These are phyloP conservation scores for Crotalus tigris DNA, from an alignment of 2,113 vertebrate genomes.

Conservation along the genomic window DNA sequence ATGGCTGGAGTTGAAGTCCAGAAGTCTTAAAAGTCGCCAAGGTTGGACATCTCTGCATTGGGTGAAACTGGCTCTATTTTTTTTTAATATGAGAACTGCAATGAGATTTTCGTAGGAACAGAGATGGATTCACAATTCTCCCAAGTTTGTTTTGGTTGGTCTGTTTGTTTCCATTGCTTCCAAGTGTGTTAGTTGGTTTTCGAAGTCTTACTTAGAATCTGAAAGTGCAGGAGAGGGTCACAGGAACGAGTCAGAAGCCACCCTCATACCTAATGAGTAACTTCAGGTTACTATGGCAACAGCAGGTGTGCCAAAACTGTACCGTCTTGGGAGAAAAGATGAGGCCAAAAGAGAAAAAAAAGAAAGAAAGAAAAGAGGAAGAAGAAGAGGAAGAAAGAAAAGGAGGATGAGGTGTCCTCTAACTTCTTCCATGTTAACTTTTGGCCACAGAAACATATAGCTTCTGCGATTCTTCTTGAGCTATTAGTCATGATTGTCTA, in stretches of 20 bases:
- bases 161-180: not conserved
- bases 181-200: not conserved
- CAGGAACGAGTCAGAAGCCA: not conserved
- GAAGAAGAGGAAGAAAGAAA: not conserved
- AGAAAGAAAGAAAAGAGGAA: no score
- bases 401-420: not conserved
- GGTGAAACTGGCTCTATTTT: no score
- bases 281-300: slow-evolving; percentile 10
- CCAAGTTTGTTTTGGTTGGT: not conserved
- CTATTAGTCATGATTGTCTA: not conserved
- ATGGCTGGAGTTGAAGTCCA: no score
- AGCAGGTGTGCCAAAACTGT: slow-evolving; percentile 5
- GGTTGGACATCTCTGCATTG: no score
- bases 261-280: not conserved
- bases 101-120: no score
- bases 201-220: not conserved
- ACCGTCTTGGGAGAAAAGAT: not conserved
- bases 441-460: not conserved
- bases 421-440: not conserved
- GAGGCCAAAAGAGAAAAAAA: not conserved
- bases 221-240: not conserved
- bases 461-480: not conserved
- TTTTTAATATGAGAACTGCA: no score
- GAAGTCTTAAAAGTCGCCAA: no score
- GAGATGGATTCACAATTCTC: not conserved